Conservation (phyloP, 2,113 vertebrate genomes). For the Oreochromis niloticus region DNA sequence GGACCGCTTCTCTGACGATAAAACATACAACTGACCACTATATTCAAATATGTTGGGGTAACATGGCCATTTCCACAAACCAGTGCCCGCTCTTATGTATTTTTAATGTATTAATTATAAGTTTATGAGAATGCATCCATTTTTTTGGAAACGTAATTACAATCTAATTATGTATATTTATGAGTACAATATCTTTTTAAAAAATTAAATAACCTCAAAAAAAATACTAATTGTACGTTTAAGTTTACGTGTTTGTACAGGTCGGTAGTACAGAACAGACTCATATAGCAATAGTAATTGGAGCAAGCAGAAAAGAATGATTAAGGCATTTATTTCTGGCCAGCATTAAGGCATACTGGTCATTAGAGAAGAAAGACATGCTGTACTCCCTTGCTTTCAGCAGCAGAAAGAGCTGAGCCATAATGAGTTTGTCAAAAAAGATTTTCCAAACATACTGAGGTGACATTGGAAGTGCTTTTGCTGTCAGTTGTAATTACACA, state of each 20-base stretch:
- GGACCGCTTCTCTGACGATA: not conserved
- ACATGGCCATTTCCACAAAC: not conserved
- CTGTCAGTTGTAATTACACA: not conserved
- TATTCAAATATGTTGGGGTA: not conserved
- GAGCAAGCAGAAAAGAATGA: not conserved
- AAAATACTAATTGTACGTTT: not conserved
- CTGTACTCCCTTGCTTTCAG: not conserved
- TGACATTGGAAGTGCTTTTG: not conserved
- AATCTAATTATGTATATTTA: not conserved
- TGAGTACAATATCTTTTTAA: accelerated
- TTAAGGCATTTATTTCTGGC: not conserved
- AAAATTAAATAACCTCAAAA: not conserved
- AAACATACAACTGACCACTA: not conserved
- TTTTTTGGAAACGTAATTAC: not conserved
- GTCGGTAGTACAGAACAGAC: not conserved
- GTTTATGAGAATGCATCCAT: not conserved
- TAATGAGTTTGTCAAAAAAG: not conserved
- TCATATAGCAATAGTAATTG: not conserved
- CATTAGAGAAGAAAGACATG: not conserved
- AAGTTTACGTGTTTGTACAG: not conserved
- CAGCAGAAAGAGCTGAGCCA: not conserved
- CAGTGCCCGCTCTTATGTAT: not conserved
- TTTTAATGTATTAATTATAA: not conserved
- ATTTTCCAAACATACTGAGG: not conserved
- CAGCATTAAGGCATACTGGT: not conserved